Base-by-base conservation (phyloP, 2,888 invertebrate species). In the Pristionchus mayeri region DNA sequence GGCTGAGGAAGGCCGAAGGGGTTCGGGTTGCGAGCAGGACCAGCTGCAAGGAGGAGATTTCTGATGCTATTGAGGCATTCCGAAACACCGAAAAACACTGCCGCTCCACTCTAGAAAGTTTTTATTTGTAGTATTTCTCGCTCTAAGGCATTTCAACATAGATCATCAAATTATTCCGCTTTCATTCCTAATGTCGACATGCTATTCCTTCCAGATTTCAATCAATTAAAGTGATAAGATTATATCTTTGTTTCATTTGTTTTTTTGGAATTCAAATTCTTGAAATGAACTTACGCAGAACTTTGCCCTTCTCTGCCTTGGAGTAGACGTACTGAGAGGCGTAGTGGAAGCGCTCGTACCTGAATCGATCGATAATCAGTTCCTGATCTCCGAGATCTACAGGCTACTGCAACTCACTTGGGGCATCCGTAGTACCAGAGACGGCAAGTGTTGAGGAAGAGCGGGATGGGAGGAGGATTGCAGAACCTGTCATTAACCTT, bases 241-340 rank as follows among this genome's bases (percentile, higher is more conserved):
- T 60, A 21, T 1, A 21, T 60, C 60, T 67, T 4, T 40, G 21
- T 7, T 13, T 71, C 40, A 40, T 40, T n/a, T 21, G 37, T 44
- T 24, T 4, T 1, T 11, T 34, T 18, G 30, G 30, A 71, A 30
- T 44, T 30, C n/a, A 21, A 0, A 4, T 13, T 30, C 34, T 13
- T 30, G 3, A 11, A 7, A n/a, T 44, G 11, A 44, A 78, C 85
- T 44, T 18, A 88, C 88, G 87, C 71, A 89, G 78, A 2, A 89
- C 88, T 89, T 91, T 91, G 85, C 90, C 90, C 86, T 91, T 91
- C 75, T 91, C 90, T 9, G 91, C 91, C 78, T 90, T 90, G 16
- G 90, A 90, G 85, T 91, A 91, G 67, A 91, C 87, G 83, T 90
- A 91, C 86, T 91, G 91, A 21, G 90, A 90, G 6, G 91, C 88